Conservation (phyloP, 2,797 vertebrate species). For the Mergus octosetaceus region DNA sequence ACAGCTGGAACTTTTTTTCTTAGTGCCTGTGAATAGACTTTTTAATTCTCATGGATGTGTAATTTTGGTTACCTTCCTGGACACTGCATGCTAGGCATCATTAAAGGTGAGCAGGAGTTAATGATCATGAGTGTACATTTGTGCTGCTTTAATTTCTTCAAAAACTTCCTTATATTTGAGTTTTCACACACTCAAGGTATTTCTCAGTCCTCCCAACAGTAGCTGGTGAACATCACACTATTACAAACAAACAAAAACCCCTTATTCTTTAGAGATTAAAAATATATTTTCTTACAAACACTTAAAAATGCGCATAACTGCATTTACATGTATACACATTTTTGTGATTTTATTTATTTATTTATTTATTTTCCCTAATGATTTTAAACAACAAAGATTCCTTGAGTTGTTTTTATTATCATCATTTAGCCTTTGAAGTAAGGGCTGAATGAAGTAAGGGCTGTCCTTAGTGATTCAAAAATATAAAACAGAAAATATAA, state of each 20-base stretch:
- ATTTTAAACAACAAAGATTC: background rate
- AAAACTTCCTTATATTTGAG: background rate
- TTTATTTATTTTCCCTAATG: background rate
- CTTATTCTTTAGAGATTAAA: background rate
- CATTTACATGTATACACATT: background rate
- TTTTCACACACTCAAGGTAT: background rate
- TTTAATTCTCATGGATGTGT: background rate
- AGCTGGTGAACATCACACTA: background rate
- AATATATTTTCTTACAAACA: background rate
- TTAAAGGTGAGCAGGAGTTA: background rate
- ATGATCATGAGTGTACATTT: background rate
- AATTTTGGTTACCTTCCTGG: background rate
- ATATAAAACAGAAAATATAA: background rate
- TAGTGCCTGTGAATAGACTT: background rate
- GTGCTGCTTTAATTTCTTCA: background rate
- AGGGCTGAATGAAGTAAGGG: background rate
- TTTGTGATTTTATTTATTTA: background rate
- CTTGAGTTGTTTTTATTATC: background rate
- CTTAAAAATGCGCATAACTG: background rate
- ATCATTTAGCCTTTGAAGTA: background rate
- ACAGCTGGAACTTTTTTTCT: background rate
- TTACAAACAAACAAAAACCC: background rate
- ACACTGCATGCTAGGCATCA: background rate
- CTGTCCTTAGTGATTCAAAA: background rate
- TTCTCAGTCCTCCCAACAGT: background rate